phyloP scores from a whole-genome alignment of 1,140 invertebrate species.

The Elymnias hypermnestra region DNA sequence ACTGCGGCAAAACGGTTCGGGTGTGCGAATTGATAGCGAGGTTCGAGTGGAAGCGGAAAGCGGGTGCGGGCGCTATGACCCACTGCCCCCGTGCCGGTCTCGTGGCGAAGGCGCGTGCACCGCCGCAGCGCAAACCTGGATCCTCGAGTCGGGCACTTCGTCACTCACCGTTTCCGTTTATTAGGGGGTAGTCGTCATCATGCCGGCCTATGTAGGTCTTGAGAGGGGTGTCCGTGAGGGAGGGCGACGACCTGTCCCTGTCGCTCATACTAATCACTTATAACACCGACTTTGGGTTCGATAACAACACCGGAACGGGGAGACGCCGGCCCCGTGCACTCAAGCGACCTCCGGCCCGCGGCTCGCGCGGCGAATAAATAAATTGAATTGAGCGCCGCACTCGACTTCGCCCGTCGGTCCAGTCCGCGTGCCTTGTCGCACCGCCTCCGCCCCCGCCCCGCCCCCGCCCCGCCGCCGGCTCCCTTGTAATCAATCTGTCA shows the following conservation, averaged over 20 bases:
- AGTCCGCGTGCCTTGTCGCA: conserved; percentile 14
- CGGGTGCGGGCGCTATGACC: too few relatives aligned
- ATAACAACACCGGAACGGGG: conserved; percentile 58
- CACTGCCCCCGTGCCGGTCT: too few relatives aligned
- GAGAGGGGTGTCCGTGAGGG: conserved; percentile 86
- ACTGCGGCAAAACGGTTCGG: conserved; percentile 54
- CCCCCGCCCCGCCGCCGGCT: conserved; percentile 15
- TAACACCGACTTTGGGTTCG: conserved; percentile 51
- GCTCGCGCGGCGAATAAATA: conserved; percentile 68
- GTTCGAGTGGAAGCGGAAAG: too few relatives aligned
- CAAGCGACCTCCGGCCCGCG: conserved; percentile 70
- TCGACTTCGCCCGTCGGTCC: conserved; percentile 24
- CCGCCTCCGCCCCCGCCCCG: too few relatives aligned
- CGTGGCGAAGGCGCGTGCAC: too few relatives aligned
- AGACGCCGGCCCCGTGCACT: conserved; percentile 63
- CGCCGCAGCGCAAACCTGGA: too few relatives aligned
- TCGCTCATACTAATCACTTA: conserved; percentile 81
- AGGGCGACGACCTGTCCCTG: conserved; percentile 86
- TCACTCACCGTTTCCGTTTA: conserved; percentile 84
- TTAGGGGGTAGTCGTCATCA: conserved; percentile 85
- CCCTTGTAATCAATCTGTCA: conserved; percentile 33
- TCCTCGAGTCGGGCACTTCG: conserved; percentile 5
- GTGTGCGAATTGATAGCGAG: conserved; percentile 12
- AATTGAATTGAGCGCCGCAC: conserved; percentile 27
- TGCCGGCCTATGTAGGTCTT: conserved; percentile 85